phyloP scores from a whole-genome alignment of 2,797 vertebrate genomes.

The Pantherophis alleghaniensis region DNA sequence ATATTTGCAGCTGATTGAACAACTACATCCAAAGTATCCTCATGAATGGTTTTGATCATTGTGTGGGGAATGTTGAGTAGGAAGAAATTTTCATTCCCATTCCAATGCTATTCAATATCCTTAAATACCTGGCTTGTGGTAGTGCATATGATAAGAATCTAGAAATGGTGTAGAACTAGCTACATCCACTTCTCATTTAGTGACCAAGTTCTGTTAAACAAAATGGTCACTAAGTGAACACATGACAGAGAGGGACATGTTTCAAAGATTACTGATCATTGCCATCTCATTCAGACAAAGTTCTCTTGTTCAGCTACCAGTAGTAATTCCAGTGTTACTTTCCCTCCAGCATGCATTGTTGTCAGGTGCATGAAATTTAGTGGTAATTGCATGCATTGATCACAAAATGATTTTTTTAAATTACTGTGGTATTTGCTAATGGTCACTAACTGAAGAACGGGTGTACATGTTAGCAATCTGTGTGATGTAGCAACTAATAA shows the following conservation, averaged over 20 bases:
- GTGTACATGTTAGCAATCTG: background rate
- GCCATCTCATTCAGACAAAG: background rate
- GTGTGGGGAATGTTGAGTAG: background rate
- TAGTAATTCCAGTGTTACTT: background rate
- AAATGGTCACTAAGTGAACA: background rate
- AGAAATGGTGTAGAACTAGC: background rate
- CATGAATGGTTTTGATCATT: background rate
- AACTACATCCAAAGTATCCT: background rate
- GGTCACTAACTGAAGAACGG: background rate
- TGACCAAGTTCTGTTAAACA: background rate
- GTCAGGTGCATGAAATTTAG: background rate
- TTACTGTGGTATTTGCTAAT: background rate
- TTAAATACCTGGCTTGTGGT: background rate
- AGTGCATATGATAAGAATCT: background rate
- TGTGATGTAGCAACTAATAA: background rate
- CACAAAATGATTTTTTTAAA: background rate
- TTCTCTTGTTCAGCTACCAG: background rate
- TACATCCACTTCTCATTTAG: background rate
- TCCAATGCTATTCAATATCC: background rate
- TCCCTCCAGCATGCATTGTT: background rate
- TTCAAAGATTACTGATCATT: background rate
- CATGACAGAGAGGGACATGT: background rate
- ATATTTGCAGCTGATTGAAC: background rate
- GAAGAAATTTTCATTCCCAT: background rate
- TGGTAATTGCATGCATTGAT: background rate